phyloP scores from a whole-genome alignment of 2,113 vertebrate species.

The Oreochromis aureus region DNA sequence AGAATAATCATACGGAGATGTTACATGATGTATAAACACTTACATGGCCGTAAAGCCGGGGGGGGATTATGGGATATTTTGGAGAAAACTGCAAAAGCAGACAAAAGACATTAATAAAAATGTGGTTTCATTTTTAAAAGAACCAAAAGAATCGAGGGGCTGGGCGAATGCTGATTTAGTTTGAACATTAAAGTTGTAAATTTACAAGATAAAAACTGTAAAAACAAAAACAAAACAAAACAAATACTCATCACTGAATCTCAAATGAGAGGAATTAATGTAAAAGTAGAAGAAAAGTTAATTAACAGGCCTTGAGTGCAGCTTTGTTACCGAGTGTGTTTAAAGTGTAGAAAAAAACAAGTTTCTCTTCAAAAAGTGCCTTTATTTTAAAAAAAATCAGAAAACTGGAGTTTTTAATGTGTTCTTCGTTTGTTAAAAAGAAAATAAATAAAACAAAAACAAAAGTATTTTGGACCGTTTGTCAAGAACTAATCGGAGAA shows the following conservation, averaged over 20 bases:
- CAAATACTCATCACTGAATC: fast-evolving
- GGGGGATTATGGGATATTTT: fast-evolving
- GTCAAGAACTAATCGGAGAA: background rate
- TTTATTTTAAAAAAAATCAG: background rate
- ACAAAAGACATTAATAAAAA: background rate
- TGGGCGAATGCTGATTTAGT: background rate
- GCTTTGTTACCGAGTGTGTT: background rate
- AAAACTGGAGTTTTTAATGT: background rate
- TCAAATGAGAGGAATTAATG: background rate
- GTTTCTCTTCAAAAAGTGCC: background rate
- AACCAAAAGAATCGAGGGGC: fast-evolving
- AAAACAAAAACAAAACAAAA: background rate
- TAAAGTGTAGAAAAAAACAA: background rate
- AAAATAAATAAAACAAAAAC: background rate
- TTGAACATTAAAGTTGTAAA: background rate
- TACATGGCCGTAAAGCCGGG: background rate
- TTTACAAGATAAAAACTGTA: background rate
- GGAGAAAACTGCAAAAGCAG: background rate
- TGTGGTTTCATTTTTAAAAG: background rate
- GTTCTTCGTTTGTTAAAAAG: background rate
- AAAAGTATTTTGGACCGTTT: background rate
- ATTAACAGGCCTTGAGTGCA: background rate
- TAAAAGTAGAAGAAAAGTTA: background rate
- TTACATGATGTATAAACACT: background rate
- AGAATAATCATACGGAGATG: fast-evolving